Conservation (phyloP, 1,140 invertebrate species). For the Papilio machaon region DNA sequence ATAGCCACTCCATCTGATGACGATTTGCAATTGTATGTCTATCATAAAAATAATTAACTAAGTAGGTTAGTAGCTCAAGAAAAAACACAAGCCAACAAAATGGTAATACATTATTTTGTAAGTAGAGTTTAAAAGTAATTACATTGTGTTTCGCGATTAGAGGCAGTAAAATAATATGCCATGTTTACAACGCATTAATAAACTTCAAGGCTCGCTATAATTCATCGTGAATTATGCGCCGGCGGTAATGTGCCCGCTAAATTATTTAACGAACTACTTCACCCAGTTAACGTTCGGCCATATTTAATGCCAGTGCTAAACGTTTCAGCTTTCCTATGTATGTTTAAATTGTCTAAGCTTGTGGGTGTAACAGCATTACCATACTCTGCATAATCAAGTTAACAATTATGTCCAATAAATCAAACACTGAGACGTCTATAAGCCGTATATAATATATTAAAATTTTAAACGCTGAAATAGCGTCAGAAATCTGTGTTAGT, state of each 20-base stretch:
- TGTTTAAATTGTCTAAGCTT: background rate
- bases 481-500: constrained; percentile 10
- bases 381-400: background rate
- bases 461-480: background rate
- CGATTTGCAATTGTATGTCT: background rate
- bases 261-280: constrained; percentile 38
- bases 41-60: constrained; percentile 5
- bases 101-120: constrained; percentile 28
- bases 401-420: background rate
- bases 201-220: constrained; percentile 36
- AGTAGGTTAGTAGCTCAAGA: background rate
- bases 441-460: constrained; percentile 4
- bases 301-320: constrained; percentile 26
- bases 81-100: constrained; percentile 9
- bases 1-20: background rate
- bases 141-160: constrained; percentile 33
- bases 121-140: constrained; percentile 36
- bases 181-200: constrained; percentile 40
- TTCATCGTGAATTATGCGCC: constrained; percentile 36
- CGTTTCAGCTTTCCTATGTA: constrained; percentile 8
- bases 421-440: background rate
- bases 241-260: constrained; percentile 27
- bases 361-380: background rate
- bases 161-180: constrained; percentile 39
- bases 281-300: constrained; percentile 35